Conservation (phyloP, 2,888 invertebrate species). For the Opisthograptis luteolata region DNA sequence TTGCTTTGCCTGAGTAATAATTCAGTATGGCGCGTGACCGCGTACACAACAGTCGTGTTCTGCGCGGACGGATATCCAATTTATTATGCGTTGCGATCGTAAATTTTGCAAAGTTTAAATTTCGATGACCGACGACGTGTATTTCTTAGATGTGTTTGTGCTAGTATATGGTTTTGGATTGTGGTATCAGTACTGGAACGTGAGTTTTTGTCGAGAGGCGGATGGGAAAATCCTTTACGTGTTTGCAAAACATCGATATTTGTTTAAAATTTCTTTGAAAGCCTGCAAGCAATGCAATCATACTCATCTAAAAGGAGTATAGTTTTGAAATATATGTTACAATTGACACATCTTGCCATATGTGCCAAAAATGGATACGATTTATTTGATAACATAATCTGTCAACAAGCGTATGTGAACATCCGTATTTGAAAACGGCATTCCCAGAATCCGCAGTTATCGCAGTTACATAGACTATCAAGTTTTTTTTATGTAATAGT, state of each 20-base stretch:
- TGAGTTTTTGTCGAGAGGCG: conserved; percentile 46
- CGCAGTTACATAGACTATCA: too few relatives aligned
- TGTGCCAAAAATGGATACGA: not conserved
- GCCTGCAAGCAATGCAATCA: not conserved
- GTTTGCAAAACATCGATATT: conserved; percentile 52
- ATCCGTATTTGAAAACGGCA: not conserved
- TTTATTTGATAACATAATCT: conserved; percentile 5
- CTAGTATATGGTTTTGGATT: conserved; percentile 46
- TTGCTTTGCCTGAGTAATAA: conserved; percentile 59
- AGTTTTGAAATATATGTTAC: not conserved
- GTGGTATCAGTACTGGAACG: conserved; percentile 46
- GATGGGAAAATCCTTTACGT: conserved; percentile 47
- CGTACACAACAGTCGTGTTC: conserved; percentile 56
- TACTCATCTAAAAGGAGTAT: not conserved
- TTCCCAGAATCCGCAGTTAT: not conserved
- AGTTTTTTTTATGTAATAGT: not conserved
- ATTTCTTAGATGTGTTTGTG: conserved; percentile 36
- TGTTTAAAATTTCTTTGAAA: conserved; percentile 10
- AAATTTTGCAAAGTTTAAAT: conserved; percentile 52
- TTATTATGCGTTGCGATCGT: conserved; percentile 51
- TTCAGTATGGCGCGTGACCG: conserved; percentile 76
- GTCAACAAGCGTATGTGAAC: not conserved
- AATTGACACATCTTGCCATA: not conserved
- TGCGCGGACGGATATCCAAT: conserved; percentile 40
- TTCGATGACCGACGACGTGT: conserved; percentile 43